Evolutionary conservation across 2,888 invertebrate genomes (phyloP).

Genomic region (Drosophila mercatorum): DNA sequence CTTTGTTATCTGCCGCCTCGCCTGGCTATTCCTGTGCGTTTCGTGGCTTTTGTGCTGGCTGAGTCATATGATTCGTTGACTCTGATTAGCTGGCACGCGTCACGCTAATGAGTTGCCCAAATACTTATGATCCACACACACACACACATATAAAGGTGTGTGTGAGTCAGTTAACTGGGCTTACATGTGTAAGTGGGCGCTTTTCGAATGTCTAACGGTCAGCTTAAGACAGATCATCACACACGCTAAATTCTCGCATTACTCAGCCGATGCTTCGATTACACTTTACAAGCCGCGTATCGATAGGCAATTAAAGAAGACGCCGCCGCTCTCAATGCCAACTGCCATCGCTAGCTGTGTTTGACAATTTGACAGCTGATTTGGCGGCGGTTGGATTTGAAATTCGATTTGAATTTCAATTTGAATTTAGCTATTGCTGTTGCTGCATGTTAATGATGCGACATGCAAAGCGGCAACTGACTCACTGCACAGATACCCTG

Average conservation of each 20-base stretch:
- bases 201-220: slow-evolving; percentile 11
- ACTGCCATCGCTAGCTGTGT: slow-evolving; percentile 41
- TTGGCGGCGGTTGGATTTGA: slow-evolving; percentile 31
- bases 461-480: slow-evolving; percentile 44
- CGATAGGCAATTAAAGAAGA: slow-evolving; percentile 38
- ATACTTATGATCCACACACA: slow-evolving; percentile 26
- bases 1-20: neutral
- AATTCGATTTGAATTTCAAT: slow-evolving; percentile 23
- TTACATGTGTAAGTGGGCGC: slow-evolving; percentile 9
- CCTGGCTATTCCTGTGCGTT: slow-evolving; percentile 33
- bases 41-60: slow-evolving; percentile 45
- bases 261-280: slow-evolving; percentile 37
- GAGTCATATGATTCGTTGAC: slow-evolving; percentile 64
- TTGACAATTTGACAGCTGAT: slow-evolving; percentile 53
- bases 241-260: slow-evolving; percentile 26
- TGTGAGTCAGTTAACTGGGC: neutral
- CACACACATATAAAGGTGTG: neutral
- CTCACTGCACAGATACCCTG: neutral
- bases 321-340: slow-evolving; percentile 1
- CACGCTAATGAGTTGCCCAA: slow-evolving; percentile 67
- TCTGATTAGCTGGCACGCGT: slow-evolving; percentile 73
- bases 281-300: slow-evolving; percentile 29
- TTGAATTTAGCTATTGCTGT: slow-evolving; percentile 19
- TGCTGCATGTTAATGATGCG: slow-evolving; percentile 24
- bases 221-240: neutral